Evolutionary conservation across 2,797 vertebrate species (phyloP), one percentile per base, ranked within the genome.

Genomic region (Acanthis flammea): DNA sequence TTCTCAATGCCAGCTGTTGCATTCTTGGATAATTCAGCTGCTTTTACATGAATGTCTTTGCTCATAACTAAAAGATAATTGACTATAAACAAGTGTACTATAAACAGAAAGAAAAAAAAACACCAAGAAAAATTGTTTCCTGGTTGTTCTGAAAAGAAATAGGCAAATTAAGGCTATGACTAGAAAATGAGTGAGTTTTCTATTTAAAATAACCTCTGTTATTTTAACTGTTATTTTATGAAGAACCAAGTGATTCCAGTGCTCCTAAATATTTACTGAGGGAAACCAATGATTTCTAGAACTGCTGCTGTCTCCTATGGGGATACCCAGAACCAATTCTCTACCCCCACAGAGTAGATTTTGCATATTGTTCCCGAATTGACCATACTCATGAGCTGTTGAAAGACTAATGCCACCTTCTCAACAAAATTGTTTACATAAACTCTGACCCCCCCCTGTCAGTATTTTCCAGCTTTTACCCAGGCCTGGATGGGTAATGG

Each of bases 51-150:
- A 90, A 74, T 73, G 60, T 92, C 68, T 90, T 73, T 80, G 66
- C 82, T 92, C 81, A 39, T 91, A 96, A 95, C 62, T 91, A 76
- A 93, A 96, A 95, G 75, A 86, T 95, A 96, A 97, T 94, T 92
- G 90, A 82, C 87, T 91, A 89, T 84, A 94, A 96, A 94, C 47
- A 75, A 93, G 45, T 31, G 61, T 60, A 70, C 47, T 60, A 70
- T 63, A 82, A 97, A 92, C 13, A 35, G 22, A 55, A 84, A 47
- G 6, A 15, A 17, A 61, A 84, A 86, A 83, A 74, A 37, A 37
- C 19, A 61, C 16, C 24, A 51, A 66, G 62, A 81, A 86, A 68
- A 92, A 45, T 9, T 41, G 17, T 57, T 96, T 93, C 68, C 47
- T 25, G n/a, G 47, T 66, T 76, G 68, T 57, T 81, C 65, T 90